phyloP scores from a whole-genome alignment of 2,113 vertebrate species.

The Rhinolophus sinicus region DNA sequence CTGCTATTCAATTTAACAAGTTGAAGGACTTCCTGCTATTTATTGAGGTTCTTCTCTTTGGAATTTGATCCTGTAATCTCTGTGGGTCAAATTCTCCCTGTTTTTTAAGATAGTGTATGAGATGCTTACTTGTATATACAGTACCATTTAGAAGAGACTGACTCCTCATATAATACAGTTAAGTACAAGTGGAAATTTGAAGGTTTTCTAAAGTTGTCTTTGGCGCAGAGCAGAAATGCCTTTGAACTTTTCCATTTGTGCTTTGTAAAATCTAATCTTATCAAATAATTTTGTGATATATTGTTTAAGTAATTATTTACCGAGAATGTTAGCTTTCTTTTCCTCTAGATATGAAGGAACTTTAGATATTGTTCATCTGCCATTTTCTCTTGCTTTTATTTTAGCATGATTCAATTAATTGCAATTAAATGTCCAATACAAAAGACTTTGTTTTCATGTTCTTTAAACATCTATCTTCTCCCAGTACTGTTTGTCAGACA shows the following conservation, averaged over 20 bases:
- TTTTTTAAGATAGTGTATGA: not conserved
- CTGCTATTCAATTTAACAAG: not conserved
- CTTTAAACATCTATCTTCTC: not conserved
- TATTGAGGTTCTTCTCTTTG: not conserved
- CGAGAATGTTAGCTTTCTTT: not conserved
- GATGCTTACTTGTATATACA: not conserved
- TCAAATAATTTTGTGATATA: not conserved
- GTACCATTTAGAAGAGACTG: not conserved
- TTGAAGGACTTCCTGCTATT: not conserved
- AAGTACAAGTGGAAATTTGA: not conserved
- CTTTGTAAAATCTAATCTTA: not conserved
- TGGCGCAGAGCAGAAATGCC: not conserved
- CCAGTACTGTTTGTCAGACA: not conserved
- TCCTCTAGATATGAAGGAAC: not conserved
- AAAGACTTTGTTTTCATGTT: not conserved
- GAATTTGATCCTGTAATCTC: not conserved
- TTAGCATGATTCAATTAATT: not conserved
- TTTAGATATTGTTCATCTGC: not conserved
- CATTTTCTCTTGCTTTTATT: not conserved
- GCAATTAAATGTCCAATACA: not conserved
- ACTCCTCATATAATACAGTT: not conserved
- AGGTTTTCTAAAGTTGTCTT: not conserved
- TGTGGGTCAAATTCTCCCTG: not conserved
- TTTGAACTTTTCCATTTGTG: not conserved
- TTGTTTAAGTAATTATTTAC: not conserved